Percentiles rank a stretch among this genome's conserved stretches.
Evolutionary conservation across 2,888 invertebrate species (phyloP).

Genomic region (Chymomyza amoena): DNA sequence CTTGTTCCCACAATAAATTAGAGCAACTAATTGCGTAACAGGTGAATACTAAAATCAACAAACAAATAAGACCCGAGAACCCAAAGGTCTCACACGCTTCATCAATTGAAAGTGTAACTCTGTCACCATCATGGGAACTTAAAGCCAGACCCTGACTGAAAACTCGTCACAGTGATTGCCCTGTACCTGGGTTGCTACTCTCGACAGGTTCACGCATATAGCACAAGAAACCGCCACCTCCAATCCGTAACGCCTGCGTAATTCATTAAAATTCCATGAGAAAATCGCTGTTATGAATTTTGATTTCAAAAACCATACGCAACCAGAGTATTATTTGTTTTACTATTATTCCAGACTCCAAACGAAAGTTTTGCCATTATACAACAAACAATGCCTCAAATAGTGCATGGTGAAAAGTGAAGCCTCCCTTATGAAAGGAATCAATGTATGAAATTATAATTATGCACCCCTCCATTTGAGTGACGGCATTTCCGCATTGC

Average conservation of each 20-base stretch:
- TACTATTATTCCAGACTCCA: background rate
- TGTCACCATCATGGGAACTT: constrained; percentile 59
- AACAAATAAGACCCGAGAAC: background rate
- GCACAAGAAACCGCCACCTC: constrained; percentile 33
- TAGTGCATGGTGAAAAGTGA: constrained; percentile 11
- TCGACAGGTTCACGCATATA: constrained; percentile 52
- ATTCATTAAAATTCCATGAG: constrained; percentile 15
- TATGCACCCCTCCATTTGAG: constrained; percentile 58
- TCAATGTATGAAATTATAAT: constrained; percentile 44
- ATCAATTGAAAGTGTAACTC: constrained; percentile 28
- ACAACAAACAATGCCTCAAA: background rate
- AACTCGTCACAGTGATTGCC: background rate
- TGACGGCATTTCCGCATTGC: constrained; percentile 59
- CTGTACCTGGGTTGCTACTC: background rate
- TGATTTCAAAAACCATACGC: constrained; percentile 31
- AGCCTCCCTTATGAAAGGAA: constrained; percentile 36
- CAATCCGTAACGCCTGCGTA: constrained; percentile 46
- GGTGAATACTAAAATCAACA: constrained; percentile 20
- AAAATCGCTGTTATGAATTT: constrained; percentile 25
- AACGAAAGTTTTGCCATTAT: background rate
- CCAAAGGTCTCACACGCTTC: constrained; percentile 22
- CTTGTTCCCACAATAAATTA: constrained; percentile 56
- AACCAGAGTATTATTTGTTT: background rate
- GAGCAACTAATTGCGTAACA: constrained; percentile 57
- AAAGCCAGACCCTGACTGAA: constrained; percentile 22